phyloP scores from a whole-genome alignment of 2,797 vertebrate species.

The Alauda arvensis region DNA sequence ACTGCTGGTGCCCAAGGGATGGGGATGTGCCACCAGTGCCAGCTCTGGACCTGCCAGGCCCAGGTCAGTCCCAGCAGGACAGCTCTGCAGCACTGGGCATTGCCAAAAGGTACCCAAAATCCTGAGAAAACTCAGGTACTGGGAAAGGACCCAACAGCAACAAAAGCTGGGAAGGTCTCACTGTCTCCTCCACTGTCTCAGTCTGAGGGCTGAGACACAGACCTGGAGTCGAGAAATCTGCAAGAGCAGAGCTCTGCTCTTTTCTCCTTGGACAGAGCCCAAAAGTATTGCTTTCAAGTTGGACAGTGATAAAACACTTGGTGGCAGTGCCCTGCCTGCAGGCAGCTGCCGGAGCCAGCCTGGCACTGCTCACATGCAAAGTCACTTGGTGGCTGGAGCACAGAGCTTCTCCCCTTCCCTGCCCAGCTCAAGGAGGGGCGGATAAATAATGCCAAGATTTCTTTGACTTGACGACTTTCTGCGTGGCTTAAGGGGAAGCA shows the following conservation, averaged over 20 bases:
- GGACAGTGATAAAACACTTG: conserved; percentile 36
- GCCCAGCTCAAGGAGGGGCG: background rate
- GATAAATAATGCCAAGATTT: background rate
- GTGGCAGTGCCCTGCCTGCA: conserved; percentile 20
- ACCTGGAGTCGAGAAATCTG: background rate
- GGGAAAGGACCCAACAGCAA: background rate
- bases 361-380: background rate
- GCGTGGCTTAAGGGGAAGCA: background rate
- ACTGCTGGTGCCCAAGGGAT: fast-evolving
- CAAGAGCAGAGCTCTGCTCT: conserved; percentile 15
- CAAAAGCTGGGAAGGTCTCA: background rate
- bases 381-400: background rate
- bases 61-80: background rate
- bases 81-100: background rate
- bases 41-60: background rate
- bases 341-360: conserved; percentile 40
- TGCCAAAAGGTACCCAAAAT: background rate
- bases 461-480: background rate
- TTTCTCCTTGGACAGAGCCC: conserved; percentile 15
- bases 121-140: fast-evolving
- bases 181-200: background rate
- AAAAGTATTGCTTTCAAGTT: conserved; percentile 24
- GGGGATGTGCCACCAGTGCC: background rate
- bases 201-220: background rate
- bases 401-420: background rate